These are phyloP conservation scores for Leptura quadrifasciata DNA, from an alignment of 2,888 invertebrate genomes.

Conservation along the genomic window DNA sequence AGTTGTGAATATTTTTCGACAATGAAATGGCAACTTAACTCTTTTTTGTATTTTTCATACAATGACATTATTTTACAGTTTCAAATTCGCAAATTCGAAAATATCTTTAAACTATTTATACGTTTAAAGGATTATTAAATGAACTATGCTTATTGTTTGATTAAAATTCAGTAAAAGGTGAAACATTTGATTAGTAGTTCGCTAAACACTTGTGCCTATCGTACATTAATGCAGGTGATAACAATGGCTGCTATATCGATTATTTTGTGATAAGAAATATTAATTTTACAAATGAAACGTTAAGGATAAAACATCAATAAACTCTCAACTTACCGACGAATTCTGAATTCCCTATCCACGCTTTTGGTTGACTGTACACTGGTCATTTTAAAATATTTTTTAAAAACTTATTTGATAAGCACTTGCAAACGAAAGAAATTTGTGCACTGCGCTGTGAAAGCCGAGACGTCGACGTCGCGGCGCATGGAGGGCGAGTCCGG, in stretches of 20 bases:
- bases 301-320: not conserved
- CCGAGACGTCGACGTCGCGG: conserved; percentile 47
- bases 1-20: no score
- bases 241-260: conserved; percentile 51
- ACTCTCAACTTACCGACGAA: conserved; percentile 51
- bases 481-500: conserved; percentile 47
- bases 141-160: not conserved
- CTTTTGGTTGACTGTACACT: conserved; percentile 62
- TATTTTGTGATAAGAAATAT: conserved; percentile 40
- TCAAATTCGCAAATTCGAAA: not conserved
- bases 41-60: no score
- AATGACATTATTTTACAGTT: not conserved
- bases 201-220: not conserved
- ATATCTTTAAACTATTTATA: not conserved
- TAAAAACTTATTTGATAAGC: conserved; percentile 20
- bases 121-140: not conserved
- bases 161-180: not conserved
- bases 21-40: no score
- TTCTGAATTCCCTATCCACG: conserved; percentile 61
- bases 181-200: not conserved
- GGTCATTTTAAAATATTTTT: conserved; percentile 57
- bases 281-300: not conserved
- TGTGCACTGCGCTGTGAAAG: conserved; percentile 13
- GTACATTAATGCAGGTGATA: conserved; percentile 44
- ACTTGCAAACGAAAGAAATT: conserved; percentile 25